Conservation (phyloP, 2,797 vertebrate species). For the Falco columbarius region DNA sequence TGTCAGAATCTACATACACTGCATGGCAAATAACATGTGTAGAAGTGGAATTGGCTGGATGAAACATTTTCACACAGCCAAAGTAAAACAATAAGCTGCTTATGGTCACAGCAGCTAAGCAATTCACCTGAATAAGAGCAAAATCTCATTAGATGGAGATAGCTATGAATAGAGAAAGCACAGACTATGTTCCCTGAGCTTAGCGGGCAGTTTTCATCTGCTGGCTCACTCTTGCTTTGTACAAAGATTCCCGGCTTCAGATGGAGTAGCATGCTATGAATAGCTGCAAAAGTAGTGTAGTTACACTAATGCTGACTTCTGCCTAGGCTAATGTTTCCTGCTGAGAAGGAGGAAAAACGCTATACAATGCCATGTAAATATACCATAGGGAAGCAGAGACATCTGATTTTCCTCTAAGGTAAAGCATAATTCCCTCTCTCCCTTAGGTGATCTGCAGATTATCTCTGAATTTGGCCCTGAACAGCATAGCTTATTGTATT, state of each 20-base stretch:
- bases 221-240: neutral
- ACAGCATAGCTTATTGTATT: neutral
- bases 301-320: neutral
- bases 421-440: neutral
- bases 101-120: conserved; percentile 15
- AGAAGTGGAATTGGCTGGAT: neutral
- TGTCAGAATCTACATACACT: neutral
- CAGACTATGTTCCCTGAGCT: neutral
- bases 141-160: conserved; percentile 42
- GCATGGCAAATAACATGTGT: neutral
- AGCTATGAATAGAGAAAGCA: neutral
- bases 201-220: neutral
- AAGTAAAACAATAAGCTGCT: conserved; percentile 37
- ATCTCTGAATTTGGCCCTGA: neutral
- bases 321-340: neutral
- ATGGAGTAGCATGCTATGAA: neutral
- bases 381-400: neutral
- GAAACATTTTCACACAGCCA: neutral
- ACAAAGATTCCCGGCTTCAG: neutral
- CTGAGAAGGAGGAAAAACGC: neutral
- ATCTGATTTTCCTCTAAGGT: neutral
- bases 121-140: conserved; percentile 34
- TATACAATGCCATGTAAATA: neutral
- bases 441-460: neutral
- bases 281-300: neutral